phyloP scores from a whole-genome alignment of 2,113 vertebrate species.

The Hippocampus zosterae region DNA sequence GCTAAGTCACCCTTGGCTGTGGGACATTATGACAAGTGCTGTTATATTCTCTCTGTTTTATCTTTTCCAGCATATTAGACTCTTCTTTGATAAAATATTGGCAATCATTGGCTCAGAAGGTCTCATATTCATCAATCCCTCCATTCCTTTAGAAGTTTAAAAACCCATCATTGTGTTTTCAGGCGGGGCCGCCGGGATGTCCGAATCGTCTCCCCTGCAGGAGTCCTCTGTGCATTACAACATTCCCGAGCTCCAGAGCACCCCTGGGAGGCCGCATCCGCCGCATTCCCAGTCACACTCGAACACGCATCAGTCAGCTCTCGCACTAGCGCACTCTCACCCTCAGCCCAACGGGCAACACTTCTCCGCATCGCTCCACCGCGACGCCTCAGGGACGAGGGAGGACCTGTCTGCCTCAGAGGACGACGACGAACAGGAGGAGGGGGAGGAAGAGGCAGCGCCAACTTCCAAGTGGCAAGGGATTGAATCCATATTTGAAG shows the following conservation, averaged over 20 bases:
- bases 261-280: slow-evolving; percentile 55
- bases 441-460: slow-evolving; percentile 68
- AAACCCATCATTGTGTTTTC: neutral
- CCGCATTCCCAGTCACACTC: slow-evolving; percentile 62
- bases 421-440: slow-evolving; percentile 78
- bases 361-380: slow-evolving; percentile 61
- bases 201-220: slow-evolving; percentile 85
- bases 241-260: slow-evolving; percentile 91
- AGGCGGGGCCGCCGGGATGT: slow-evolving; percentile 72
- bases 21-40: neutral
- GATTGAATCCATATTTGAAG: slow-evolving; percentile 94
- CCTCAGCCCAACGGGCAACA: slow-evolving; percentile 86
- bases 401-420: slow-evolving; percentile 71
- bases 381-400: slow-evolving; percentile 54
- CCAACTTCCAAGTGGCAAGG: slow-evolving; percentile 87
- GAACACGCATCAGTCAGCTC: slow-evolving; percentile 55
- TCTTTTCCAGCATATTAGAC: neutral
- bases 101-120: neutral
- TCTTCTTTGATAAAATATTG: neutral
- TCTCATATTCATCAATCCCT: neutral
- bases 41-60: neutral
- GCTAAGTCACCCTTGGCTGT: neutral
- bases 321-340: slow-evolving; percentile 38
- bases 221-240: slow-evolving; percentile 94
- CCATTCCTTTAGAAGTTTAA: neutral